phyloP scores from a whole-genome alignment of 2,113 vertebrate species.

The Capreolus pygargus region DNA sequence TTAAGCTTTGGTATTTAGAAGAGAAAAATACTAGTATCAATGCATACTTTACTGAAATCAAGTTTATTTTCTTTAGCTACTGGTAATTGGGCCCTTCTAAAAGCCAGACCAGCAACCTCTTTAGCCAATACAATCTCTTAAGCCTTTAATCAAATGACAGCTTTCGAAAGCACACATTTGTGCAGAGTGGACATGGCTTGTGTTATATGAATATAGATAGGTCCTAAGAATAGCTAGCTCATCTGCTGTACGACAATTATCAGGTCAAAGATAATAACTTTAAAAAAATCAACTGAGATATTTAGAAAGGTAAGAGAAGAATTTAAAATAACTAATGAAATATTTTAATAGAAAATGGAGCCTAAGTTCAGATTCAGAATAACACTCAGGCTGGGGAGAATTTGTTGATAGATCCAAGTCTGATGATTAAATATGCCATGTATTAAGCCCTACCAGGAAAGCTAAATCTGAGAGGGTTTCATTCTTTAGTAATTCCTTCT shows the following conservation, averaged over 20 bases:
- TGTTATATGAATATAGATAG: background rate
- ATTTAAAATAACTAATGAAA: background rate
- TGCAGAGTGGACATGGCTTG: background rate
- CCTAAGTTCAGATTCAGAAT: background rate
- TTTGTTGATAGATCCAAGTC: background rate
- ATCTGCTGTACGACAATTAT: background rate
- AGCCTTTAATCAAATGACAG: background rate
- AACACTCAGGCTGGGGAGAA: background rate
- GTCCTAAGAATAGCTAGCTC: background rate
- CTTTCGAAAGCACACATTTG: background rate
- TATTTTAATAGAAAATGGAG: constrained; percentile 12
- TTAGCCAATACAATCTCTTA: constrained; percentile 5
- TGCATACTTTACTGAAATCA: background rate
- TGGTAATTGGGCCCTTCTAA: background rate
- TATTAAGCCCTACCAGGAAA: background rate
- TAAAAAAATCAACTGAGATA: background rate
- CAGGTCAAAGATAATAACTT: background rate
- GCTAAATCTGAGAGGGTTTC: background rate
- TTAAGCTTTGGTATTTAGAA: background rate
- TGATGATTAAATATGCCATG: background rate
- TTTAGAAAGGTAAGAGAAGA: background rate
- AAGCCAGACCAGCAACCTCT: background rate
- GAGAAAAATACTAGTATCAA: background rate
- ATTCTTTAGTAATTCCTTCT: background rate
- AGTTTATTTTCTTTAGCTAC: background rate